Percentiles rank a stretch among this genome's conserved stretches.
Conservation (phyloP, 2,113 vertebrate species). For the Xyliphius kryptos region DNA sequence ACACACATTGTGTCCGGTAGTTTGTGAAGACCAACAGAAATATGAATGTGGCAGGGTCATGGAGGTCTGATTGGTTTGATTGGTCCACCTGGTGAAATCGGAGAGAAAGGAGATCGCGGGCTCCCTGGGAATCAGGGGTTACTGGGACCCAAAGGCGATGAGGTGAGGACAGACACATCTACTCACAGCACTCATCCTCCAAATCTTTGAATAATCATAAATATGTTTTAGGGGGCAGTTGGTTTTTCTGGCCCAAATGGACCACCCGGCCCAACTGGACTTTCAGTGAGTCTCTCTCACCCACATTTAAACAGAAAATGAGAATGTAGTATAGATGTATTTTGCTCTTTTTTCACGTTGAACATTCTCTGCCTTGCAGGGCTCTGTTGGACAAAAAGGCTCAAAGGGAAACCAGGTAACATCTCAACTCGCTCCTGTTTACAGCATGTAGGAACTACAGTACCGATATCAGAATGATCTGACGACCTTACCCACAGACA, state of each 20-base stretch:
- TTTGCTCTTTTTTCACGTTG: neutral
- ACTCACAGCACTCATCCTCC: too few species aligned
- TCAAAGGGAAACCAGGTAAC: too few species aligned
- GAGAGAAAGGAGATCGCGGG: conserved; percentile 93
- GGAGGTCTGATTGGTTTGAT: conserved; percentile 93
- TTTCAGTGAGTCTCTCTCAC: conserved; percentile 73
- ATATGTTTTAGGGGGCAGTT: conserved; percentile 75
- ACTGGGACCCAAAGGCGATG: conserved; percentile 86
- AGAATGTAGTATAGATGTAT: neutral
- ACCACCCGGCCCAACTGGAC: conserved; percentile 78
- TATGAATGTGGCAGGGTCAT: conserved; percentile 71
- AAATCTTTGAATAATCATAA: too few species aligned
- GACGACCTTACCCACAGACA: too few species aligned
- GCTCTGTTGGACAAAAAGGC: conserved; percentile 43
- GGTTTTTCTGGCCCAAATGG: conserved; percentile 75
- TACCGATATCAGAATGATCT: too few species aligned
- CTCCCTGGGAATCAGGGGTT: conserved; percentile 86
- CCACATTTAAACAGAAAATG: neutral
- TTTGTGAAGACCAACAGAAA: too few species aligned
- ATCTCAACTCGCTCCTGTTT: too few species aligned
- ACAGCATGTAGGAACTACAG: too few species aligned
- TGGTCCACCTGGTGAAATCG: conserved; percentile 87
- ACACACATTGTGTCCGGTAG: too few species aligned
- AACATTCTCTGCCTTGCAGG: conserved; percentile 47
- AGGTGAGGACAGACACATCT: conserved; percentile 60